Conservation (phyloP, 2,797 vertebrate genomes). For the Mionectes olivaceus region DNA sequence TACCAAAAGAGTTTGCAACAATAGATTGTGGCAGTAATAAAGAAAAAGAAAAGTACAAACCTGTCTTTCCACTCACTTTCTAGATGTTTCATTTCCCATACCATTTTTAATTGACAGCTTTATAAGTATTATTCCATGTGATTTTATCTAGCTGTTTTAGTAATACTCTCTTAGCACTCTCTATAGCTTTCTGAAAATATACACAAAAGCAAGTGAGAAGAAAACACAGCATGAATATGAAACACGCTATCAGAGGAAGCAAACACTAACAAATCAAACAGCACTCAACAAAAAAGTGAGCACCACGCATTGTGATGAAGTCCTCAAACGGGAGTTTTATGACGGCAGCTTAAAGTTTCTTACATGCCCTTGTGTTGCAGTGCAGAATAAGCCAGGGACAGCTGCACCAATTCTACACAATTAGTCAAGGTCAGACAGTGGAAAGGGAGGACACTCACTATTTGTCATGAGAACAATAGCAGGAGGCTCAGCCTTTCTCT, state of each 20-base stretch:
- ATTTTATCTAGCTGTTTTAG: slow-evolving; percentile 35
- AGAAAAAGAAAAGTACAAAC: neutral
- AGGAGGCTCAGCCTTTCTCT: slow-evolving; percentile 54
- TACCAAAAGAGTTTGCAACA: neutral
- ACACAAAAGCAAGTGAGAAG: neutral
- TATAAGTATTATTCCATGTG: slow-evolving; percentile 1
- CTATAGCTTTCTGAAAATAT: neutral
- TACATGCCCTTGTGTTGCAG: slow-evolving; percentile 43
- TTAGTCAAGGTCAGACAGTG: slow-evolving; percentile 83
- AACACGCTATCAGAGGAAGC: neutral
- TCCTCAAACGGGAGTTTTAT: slow-evolving; percentile 75
- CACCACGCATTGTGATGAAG: slow-evolving; percentile 71
- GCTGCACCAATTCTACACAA: slow-evolving; percentile 80
- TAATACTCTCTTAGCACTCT: neutral
- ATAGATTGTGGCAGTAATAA: neutral
- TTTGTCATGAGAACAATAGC: slow-evolving; percentile 81
- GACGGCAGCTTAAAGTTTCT: slow-evolving; percentile 70
- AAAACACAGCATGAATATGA: slow-evolving; percentile 19
- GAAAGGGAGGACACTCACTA: slow-evolving; percentile 79
- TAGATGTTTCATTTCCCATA: neutral
- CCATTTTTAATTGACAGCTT: neutral
- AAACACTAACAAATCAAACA: neutral
- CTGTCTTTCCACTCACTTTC: neutral
- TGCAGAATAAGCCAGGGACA: slow-evolving; percentile 71
- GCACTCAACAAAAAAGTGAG: neutral